Evolutionary conservation across 2,113 vertebrate genomes (phyloP).

Genomic region (Thamnophis sirtalis): DNA sequence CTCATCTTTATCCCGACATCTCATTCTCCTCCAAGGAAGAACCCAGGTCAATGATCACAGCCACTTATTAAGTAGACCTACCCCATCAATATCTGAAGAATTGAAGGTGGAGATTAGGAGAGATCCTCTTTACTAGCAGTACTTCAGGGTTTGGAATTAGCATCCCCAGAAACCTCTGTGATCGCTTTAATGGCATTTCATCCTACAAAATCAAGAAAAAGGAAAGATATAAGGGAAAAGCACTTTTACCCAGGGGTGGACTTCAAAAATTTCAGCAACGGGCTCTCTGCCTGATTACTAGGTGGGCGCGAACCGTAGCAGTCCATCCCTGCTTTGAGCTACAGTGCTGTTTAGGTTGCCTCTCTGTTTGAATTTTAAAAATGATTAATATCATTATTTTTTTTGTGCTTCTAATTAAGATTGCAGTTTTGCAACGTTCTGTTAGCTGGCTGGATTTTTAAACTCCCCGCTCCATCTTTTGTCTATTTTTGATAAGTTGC

Average conservation of each 20-base stretch:
- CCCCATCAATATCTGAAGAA: neutral
- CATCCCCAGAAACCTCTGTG: neutral
- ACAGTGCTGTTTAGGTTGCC: neutral
- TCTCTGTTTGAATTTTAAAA: neutral
- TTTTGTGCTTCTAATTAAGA: neutral
- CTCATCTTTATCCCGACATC: neutral
- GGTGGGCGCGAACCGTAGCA: too few relatives aligned
- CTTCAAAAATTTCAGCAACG: too few relatives aligned
- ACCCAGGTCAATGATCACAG: neutral
- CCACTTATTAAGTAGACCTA: neutral
- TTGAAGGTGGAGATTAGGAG: neutral
- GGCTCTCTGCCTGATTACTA: too few relatives aligned
- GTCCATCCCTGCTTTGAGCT: too few relatives aligned
- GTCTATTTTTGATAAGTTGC: neutral
- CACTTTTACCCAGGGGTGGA: neutral
- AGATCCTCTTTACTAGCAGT: neutral
- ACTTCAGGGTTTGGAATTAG: neutral
- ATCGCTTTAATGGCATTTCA: neutral
- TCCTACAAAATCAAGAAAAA: neutral
- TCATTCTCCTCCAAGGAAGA: neutral
- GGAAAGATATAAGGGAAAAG: neutral
- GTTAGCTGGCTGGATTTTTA: neutral
- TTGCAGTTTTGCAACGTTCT: neutral
- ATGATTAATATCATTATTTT: neutral
- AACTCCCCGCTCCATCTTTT: neutral